A percentile compares a stretch with the other conserved stretches of the same genome.
Conservation (phyloP, 2,888 invertebrate species). For the Ariolimax columbianus region DNA sequence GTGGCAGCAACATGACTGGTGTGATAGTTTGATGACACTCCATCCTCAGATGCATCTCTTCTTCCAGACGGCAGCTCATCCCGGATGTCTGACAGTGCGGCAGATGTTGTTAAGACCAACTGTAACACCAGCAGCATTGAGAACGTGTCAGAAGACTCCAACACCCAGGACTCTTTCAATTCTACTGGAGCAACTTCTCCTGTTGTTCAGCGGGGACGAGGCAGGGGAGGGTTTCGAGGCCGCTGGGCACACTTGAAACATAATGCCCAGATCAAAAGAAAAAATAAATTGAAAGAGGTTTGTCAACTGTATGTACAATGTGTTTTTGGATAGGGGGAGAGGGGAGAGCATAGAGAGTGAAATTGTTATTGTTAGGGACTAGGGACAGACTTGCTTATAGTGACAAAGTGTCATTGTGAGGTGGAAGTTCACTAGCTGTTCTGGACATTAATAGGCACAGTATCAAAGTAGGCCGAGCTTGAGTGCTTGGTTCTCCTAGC, state of each 20-base stretch:
- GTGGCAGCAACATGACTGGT: no score
- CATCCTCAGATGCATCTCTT: slow-evolving; percentile 41
- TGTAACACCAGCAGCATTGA: slow-evolving; percentile 68
- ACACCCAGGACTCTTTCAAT: slow-evolving; percentile 70
- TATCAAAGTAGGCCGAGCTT: no score
- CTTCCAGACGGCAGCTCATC: slow-evolving; percentile 46
- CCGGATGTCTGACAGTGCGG: slow-evolving; percentile 35
- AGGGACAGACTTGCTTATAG: no score
- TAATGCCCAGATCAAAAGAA: slow-evolving; percentile 55
- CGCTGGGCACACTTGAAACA: slow-evolving; percentile 56
- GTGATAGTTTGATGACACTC: neutral
- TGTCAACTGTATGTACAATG: neutral
- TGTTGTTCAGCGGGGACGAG: slow-evolving; percentile 39
- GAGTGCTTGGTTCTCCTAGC: no score
- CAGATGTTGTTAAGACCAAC: slow-evolving; percentile 6
- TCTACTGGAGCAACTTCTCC: slow-evolving; percentile 58
- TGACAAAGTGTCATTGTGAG: no score
- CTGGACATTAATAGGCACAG: no score
- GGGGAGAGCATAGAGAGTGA: no score
- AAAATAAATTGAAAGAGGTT: slow-evolving; percentile 62
- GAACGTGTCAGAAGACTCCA: slow-evolving; percentile 74
- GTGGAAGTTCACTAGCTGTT: no score
- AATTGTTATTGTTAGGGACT: no score
- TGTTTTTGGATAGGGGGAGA: neutral
- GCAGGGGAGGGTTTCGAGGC: slow-evolving; percentile 60